phyloP scores from a whole-genome alignment of 2,113 vertebrate species.

The Philantomba maxwellii region DNA sequence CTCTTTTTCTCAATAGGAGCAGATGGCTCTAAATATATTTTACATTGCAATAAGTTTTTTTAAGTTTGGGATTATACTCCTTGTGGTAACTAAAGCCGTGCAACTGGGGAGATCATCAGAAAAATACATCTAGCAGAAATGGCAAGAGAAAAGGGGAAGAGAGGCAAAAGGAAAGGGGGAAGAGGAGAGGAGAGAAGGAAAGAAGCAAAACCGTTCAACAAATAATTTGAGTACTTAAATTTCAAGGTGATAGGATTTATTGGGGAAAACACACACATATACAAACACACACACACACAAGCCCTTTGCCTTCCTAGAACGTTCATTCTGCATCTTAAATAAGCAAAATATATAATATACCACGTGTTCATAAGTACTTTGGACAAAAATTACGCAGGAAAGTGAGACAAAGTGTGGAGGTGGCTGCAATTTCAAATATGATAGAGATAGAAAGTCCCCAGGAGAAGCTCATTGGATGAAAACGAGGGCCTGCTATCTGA shows the following conservation, averaged over 20 bases:
- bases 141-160: background rate
- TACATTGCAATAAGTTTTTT: slow-evolving; percentile 29
- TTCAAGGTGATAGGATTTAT: background rate
- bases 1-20: slow-evolving; percentile 3
- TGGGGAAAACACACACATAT: background rate
- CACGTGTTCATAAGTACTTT: background rate
- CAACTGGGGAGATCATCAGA: background rate
- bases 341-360: background rate
- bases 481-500: background rate
- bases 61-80: background rate
- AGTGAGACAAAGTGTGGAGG: background rate
- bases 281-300: background rate
- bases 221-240: background rate
- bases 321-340: background rate
- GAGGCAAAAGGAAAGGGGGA: accelerated
- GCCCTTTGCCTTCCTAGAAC: background rate
- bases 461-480: background rate
- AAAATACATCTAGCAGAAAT: background rate
- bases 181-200: background rate
- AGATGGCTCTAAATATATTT: slow-evolving; percentile 37
- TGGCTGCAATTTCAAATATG: background rate
- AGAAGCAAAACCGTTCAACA: background rate
- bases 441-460: background rate
- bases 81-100: background rate
- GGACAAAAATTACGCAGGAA: background rate